Percentiles rank a stretch among this genome's conserved stretches.
phyloP scores from a whole-genome alignment of 2,888 invertebrate species.

The Stenichneumon culpator region DNA sequence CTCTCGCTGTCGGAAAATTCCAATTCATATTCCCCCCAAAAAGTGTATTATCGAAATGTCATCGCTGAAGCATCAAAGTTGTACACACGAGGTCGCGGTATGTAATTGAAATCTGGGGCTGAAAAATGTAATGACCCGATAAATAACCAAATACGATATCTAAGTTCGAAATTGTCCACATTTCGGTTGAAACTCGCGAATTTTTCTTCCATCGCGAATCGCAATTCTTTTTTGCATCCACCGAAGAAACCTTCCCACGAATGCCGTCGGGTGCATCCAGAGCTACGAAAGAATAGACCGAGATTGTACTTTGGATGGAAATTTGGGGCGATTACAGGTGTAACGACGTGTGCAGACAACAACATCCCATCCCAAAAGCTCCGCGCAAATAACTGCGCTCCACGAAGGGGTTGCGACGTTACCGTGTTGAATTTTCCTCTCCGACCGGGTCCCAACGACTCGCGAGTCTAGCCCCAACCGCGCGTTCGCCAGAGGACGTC shows the following conservation, averaged over 20 bases:
- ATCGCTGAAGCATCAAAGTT: too few species aligned
- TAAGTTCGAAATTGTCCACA: not conserved
- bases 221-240: slow-evolving; percentile 36
- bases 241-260: not conserved
- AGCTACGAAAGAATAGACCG: slow-evolving; percentile 6
- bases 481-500: slow-evolving; percentile 59
- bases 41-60: not conserved
- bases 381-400: not conserved
- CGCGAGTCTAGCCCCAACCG: not conserved
- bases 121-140: not conserved
- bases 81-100: not conserved
- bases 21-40: too few species aligned
- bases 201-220: slow-evolving; percentile 34
- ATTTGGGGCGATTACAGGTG: slow-evolving; percentile 62
- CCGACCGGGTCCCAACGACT: not conserved
- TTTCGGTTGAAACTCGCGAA: not conserved
- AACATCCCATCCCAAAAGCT: slow-evolving; percentile 11
- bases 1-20: too few species aligned
- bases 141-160: too few species aligned
- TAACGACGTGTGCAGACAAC: slow-evolving; percentile 58
- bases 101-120: not conserved
- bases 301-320: slow-evolving; percentile 48
- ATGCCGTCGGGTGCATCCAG: not conserved
- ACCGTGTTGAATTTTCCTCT: too few species aligned
- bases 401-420: not conserved